Conservation (phyloP, 2,888 invertebrate species). For the Anoncus sp. region DNA sequence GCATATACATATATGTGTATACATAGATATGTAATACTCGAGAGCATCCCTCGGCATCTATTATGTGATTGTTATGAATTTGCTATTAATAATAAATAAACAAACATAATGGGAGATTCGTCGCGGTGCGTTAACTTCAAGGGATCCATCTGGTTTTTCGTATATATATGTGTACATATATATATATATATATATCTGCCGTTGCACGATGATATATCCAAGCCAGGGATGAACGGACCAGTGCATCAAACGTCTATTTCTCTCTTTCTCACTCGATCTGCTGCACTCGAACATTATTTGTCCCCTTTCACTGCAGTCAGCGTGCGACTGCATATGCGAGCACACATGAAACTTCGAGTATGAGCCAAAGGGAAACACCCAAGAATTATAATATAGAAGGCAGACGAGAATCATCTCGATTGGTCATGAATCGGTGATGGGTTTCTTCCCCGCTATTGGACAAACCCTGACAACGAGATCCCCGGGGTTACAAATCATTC, state of each 20-base stretch:
- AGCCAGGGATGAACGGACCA: constrained; percentile 6
- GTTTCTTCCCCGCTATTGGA: constrained; percentile 48
- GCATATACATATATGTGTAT: constrained; percentile 38
- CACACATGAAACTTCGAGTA: constrained; percentile 44
- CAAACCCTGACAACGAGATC: constrained; percentile 39
- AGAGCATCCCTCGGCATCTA: constrained; percentile 65
- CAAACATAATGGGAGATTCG: constrained; percentile 80
- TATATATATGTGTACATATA: neutral
- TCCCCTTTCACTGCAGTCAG: constrained; percentile 37
- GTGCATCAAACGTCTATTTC: constrained; percentile 35
- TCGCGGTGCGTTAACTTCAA: constrained; percentile 80
- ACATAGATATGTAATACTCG: constrained; percentile 28
- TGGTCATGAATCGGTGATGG: constrained; percentile 58
- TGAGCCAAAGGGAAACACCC: constrained; percentile 14
- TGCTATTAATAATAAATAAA: constrained; percentile 83
- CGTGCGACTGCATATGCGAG: constrained; percentile 52
- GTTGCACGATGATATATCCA: neutral
- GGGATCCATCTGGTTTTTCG: constrained; percentile 79
- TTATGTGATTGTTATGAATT: constrained; percentile 82
- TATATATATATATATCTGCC: neutral
- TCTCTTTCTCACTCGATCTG: constrained; percentile 39
- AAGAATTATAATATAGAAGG: constrained; percentile 19
- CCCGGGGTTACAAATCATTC: constrained; percentile 60
- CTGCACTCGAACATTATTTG: constrained; percentile 21
- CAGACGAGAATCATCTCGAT: constrained; percentile 54